phyloP scores from a whole-genome alignment of 2,797 vertebrate species.

The Merluccius polli region DNA sequence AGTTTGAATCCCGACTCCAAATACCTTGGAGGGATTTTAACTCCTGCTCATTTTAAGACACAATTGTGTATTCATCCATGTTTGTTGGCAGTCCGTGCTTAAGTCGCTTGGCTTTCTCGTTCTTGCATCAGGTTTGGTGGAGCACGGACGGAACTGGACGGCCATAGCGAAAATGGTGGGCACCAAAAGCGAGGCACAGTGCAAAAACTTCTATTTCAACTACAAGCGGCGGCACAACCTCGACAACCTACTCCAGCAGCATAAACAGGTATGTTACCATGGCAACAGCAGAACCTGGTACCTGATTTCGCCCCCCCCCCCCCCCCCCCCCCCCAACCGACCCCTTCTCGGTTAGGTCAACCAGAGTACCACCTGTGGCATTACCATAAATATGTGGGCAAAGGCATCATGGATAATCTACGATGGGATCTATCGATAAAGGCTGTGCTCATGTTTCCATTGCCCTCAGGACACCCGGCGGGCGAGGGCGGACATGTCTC shows the following conservation, averaged over 20 bases:
- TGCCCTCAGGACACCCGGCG: conserved; percentile 80
- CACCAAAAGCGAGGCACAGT: conserved; percentile 96
- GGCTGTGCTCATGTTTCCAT: background rate
- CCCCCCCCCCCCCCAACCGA: too few relatives aligned
- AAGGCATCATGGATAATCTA: background rate
- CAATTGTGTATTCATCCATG: background rate
- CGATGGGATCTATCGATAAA: background rate
- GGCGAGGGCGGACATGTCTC: conserved; percentile 87
- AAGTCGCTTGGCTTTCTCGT: conserved; percentile 1
- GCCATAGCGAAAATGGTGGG: conserved; percentile 99
- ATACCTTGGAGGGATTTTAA: too few relatives aligned
- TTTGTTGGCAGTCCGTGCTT: background rate
- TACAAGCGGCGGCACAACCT: conserved; percentile 97
- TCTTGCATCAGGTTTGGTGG: conserved; percentile 81
- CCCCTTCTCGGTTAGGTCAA: background rate
- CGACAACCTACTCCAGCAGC: conserved; percentile 94
- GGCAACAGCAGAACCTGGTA: background rate
- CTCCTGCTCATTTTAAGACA: too few relatives aligned
- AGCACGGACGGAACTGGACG: conserved; percentile 96
- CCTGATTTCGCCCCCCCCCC: background rate
- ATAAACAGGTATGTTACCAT: conserved; percentile 78
- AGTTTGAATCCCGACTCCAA: background rate
- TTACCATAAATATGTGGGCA: background rate
- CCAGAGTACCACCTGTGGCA: background rate
- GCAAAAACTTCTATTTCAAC: conserved; percentile 99